Base-by-base conservation (phyloP, 2,113 vertebrate species). In the Haplotaxodon microlepis region DNA sequence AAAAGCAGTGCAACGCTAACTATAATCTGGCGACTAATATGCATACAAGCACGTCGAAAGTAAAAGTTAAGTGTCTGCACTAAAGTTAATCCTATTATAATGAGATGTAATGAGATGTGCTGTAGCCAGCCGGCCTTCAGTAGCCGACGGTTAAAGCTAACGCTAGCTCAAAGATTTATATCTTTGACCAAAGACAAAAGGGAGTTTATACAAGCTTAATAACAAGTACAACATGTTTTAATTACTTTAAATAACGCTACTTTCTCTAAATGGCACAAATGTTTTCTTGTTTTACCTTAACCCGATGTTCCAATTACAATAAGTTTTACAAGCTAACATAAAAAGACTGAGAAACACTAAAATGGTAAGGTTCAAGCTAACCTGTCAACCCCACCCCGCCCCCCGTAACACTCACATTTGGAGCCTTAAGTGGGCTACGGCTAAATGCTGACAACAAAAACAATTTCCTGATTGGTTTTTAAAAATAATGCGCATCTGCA, bases 381-480 rank as follows among this genome's bases (percentile, higher is more conserved):
- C 71, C 71, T 76, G 71, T 51, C 27, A 24, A 12, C 40, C 2
- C 7, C 36, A 16, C 12, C 50, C 42, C 16, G 9, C 27, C 24
- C 71, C n/a, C n/a, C 71, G 9, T 17, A 34, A 16, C 29, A 78
- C 31, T 6, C 53, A 12, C 40, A 88, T 83, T 16, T 84, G n/a
- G 24, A 85, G 1, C 84, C 16, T 56, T 29, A 16, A 7, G 7
- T 14, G 63, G 92, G 89, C 89, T 91, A 9, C 40, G 92, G 29
- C 92, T 93, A 94, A 90, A 56, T 80, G 38, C 86, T 90, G 87
- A 66, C 38, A 82, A 56, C 9, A 8, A 86, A 81, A 17, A 11
- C 29, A 86, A 24, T 86, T 88, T 86, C 6, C 17, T 36, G 5
- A 27, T 9, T 54, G 31, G 16, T 24, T 19, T 45, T 8, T 24